These are phyloP conservation scores for Oceanodroma leucorhoa DNA, from an alignment of 2,797 vertebrate genomes.

Conservation along the genomic window DNA sequence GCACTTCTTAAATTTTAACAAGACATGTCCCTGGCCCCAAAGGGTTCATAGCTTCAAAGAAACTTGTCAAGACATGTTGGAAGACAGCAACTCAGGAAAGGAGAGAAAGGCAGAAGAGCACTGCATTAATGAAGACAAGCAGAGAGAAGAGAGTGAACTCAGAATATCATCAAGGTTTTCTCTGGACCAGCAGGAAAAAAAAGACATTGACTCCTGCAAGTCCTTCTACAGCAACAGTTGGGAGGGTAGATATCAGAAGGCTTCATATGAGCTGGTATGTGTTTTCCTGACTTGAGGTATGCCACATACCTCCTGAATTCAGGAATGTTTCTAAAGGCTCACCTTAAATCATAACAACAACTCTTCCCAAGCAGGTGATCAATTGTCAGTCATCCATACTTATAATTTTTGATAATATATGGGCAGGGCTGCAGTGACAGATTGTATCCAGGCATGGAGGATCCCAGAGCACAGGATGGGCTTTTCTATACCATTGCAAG, in stretches of 20 bases:
- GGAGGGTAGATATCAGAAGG: not conserved
- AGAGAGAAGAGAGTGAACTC: not conserved
- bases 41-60: constrained; percentile 12
- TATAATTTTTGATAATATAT: not conserved
- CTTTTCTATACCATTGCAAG: not conserved
- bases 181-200: not conserved
- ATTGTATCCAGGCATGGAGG: not conserved
- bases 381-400: not conserved
- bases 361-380: not conserved
- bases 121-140: not conserved
- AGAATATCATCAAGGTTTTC: not conserved
- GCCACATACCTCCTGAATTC: not conserved
- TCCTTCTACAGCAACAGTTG: not conserved
- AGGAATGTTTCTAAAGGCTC: not conserved
- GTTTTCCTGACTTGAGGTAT: not conserved
- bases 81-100: not conserved
- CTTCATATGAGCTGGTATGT: not conserved
- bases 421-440: not conserved
- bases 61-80: constrained; percentile 1
- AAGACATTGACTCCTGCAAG: not conserved
- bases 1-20: constrained; percentile 14
- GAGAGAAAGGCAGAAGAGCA: not conserved
- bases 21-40: not conserved
- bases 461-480: not conserved
- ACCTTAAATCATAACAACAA: not conserved